Evolutionary conservation across 2,113 vertebrate genomes (phyloP).

Genomic region (Ploceus nigricollis): DNA sequence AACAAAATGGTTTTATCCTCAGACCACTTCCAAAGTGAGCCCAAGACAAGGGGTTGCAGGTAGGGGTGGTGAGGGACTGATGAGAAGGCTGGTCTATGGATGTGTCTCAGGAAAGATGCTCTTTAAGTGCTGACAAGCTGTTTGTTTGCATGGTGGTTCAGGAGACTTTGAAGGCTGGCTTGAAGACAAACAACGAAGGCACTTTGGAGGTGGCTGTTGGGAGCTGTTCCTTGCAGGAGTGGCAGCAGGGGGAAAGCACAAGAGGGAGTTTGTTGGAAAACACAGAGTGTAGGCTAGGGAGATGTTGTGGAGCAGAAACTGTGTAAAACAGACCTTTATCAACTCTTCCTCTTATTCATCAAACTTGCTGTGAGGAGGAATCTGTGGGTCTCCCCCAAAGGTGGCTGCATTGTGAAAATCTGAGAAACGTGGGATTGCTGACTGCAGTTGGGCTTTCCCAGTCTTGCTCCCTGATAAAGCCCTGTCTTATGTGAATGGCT

Average conservation of each 20-base stretch:
- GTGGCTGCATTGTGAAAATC: neutral
- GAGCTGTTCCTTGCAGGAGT: neutral
- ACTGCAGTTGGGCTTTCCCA: neutral
- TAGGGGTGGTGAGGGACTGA: neutral
- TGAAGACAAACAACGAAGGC: neutral
- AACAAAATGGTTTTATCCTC: neutral
- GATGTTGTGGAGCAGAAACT: neutral
- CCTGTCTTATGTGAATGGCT: neutral
- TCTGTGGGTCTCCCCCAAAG: neutral
- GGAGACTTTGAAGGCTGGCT: neutral
- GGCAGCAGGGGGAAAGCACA: neutral
- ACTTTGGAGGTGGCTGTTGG: neutral
- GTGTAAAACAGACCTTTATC: neutral
- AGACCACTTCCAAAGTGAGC: neutral
- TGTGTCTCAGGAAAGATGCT: neutral
- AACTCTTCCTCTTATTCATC: neutral
- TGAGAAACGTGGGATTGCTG: neutral
- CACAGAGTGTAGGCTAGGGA: neutral
- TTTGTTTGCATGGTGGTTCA: neutral
- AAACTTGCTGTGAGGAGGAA: neutral
- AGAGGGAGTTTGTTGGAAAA: neutral
- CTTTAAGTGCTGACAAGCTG: conserved; percentile 3
- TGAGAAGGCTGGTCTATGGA: neutral
- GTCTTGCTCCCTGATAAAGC: neutral
- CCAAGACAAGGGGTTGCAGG: neutral